A percentile compares a stretch with the other conserved stretches of the same genome.
Conservation (phyloP, 2,113 vertebrate species). For the Ceyx melanurus region DNA sequence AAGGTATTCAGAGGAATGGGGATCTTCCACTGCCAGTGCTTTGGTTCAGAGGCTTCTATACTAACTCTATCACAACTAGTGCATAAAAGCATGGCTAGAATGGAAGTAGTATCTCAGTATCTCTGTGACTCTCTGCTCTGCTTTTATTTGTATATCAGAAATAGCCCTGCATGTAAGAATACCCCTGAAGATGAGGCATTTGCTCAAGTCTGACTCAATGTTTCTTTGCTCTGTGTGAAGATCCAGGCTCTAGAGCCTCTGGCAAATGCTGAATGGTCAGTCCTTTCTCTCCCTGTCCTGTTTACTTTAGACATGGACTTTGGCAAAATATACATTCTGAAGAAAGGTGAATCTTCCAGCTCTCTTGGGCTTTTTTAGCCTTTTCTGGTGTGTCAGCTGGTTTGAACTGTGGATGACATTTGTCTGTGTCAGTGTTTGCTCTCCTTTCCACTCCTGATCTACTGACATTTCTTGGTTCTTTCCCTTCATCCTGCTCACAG, state of each 20-base stretch:
- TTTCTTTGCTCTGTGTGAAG: background rate
- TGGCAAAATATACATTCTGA: background rate
- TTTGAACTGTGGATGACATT: background rate
- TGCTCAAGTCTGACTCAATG: fast-evolving
- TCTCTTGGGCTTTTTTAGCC: background rate
- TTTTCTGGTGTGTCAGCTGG: background rate
- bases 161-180: fast-evolving
- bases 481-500: background rate
- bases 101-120: fast-evolving
- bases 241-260: background rate
- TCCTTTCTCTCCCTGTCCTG: background rate
- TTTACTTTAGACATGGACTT: background rate
- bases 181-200: background rate
- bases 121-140: background rate
- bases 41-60: background rate
- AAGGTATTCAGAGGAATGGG: background rate
- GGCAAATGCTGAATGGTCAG: background rate
- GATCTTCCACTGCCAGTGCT: background rate
- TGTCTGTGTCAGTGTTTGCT: background rate
- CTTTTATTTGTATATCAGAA: background rate
- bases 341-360: background rate
- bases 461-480: background rate
- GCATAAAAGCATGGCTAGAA: background rate
- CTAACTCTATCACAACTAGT: background rate
- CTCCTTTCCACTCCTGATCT: background rate